A percentile compares a stretch with the other conserved stretches of the same genome.
phyloP scores from a whole-genome alignment of 1,140 invertebrate genomes.

The Zaprionus africanus region DNA sequence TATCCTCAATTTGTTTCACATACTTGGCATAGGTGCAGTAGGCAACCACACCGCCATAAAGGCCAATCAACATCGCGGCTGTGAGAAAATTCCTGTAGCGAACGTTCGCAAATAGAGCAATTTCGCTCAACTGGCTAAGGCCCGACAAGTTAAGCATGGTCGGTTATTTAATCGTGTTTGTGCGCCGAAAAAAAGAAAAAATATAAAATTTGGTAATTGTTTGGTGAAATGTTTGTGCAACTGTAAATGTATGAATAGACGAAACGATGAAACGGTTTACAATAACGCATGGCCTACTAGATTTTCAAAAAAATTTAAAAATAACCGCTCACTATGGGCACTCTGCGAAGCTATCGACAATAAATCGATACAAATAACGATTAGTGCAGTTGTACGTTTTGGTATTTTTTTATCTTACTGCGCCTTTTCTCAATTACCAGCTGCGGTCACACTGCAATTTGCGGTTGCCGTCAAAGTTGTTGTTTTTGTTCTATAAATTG shows the following conservation, averaged over 20 bases:
- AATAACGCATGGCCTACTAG: neutral
- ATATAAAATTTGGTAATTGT: slow-evolving; percentile 4
- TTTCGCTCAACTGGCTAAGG: neutral
- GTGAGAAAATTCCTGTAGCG: neutral
- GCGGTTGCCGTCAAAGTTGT: slow-evolving; percentile 9
- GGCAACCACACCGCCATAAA: neutral
- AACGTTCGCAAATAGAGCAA: neutral
- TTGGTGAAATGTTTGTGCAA: neutral
- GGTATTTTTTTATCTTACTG: neutral
- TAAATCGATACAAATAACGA: neutral
- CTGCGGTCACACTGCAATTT: neutral
- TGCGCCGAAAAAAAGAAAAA: neutral
- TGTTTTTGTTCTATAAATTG: slow-evolving; percentile 63
- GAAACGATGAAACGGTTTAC: neutral
- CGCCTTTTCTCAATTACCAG: neutral
- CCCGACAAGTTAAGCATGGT: neutral
- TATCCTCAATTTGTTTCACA: neutral
- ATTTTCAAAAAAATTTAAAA: neutral
- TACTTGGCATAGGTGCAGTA: slow-evolving; percentile 2
- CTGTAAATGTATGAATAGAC: neutral
- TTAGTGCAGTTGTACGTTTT: neutral
- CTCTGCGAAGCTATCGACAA: neutral
- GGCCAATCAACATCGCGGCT: neutral
- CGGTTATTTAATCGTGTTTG: neutral
- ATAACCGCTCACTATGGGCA: neutral